Evolutionary conservation across 2,113 vertebrate genomes (phyloP), one percentile per base, ranked within the genome.

Genomic region (Lasiurus cinereus): DNA sequence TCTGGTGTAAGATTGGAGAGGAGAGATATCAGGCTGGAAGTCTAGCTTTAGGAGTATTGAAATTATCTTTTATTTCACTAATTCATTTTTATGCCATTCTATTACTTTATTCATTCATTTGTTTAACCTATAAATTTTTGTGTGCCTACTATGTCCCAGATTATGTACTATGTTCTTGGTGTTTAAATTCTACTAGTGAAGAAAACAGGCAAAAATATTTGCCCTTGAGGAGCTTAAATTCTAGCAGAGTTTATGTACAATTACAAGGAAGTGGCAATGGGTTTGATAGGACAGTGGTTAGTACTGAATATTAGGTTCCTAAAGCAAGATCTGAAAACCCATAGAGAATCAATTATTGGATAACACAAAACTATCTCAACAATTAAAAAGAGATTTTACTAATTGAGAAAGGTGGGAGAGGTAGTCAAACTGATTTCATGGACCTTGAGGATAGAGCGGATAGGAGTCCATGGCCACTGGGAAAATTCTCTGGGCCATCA

Each of bases 281-380:
- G 4, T 69, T 79, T 36, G n/a, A 54, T 0, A 31, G 64, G 18
- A 31, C 8, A 76, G 18, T 84, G 24, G n/a, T 94, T 86, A 67
- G 43, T 12, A 72, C 9, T 74, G 27, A 89, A 31, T 83, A 19
- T 31, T 48, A 2, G 21, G 33, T 74, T 94, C 74, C 59, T 70
- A 67, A 93, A 87, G 52, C 15, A 94, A 78, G 39, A 85, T 50
- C 8, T 82, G 62, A 95, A 92, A 93, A 52, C 8, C 15, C 7
- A 46, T 39, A 70, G 29, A 67, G 5, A 83, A 50, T 83, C 59
- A 70, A 29, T 83, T 7, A 50, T 89, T 69, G 14, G 74, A 54
- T 85, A 72, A 77, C 5, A 82, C 8, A 90, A 95, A 87, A 56
- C 93, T 16, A 72, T 69, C 31, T 24, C 21, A 54, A 59, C 22